Evolutionary conservation across 2,797 vertebrate species (phyloP).

Genomic region (Borostomias antarcticus): DNA sequence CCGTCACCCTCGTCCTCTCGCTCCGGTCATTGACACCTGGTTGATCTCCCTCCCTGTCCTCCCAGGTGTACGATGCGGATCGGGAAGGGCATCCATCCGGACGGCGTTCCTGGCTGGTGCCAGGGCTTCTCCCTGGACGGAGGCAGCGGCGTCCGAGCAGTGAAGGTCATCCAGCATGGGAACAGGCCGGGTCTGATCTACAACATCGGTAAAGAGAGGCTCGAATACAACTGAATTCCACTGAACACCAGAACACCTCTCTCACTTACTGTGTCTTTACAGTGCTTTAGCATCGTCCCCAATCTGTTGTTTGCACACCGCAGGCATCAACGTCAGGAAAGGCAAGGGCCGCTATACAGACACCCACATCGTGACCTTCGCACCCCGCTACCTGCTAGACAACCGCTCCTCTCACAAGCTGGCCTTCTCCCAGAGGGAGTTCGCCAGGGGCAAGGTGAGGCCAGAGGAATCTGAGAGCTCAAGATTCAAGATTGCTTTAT

Average conservation of each 20-base stretch:
- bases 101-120: conserved; percentile 95
- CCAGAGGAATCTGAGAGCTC: neutral
- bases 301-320: conserved; percentile 16
- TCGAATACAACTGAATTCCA: neutral
- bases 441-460: conserved; percentile 93
- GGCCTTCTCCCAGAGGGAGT: conserved; percentile 94
- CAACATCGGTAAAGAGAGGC: conserved; percentile 89
- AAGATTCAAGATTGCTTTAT: too few species aligned
- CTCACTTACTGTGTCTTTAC: neutral
- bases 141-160: conserved; percentile 92
- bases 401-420: conserved; percentile 92
- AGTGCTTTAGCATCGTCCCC: too few species aligned
- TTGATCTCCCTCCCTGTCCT: neutral
- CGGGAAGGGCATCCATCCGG: conserved; percentile 93
- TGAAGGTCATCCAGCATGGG: conserved; percentile 95
- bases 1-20: neutral
- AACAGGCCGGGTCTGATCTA: conserved; percentile 97
- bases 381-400: conserved; percentile 93
- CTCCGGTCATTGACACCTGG: neutral
- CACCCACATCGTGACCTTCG: conserved; percentile 94
- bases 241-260: neutral
- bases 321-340: conserved; percentile 95
- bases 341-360: conserved; percentile 94
- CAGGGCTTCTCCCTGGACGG: conserved; percentile 97
- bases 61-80: conserved; percentile 94